These are phyloP conservation scores for Piscicola geometra DNA, from an alignment of 2,888 invertebrate species.

Conservation along the genomic window DNA sequence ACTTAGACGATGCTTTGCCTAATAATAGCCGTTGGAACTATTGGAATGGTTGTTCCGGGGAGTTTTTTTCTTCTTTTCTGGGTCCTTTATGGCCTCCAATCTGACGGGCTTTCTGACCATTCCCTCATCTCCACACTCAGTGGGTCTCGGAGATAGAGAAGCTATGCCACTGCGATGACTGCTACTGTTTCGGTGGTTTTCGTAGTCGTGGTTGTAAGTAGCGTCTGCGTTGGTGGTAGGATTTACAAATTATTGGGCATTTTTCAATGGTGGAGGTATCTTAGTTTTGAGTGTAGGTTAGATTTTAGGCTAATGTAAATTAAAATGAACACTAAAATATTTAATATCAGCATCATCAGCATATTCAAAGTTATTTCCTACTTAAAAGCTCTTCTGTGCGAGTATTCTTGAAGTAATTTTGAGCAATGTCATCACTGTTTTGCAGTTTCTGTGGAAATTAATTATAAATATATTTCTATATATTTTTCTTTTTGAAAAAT, in stretches of 20 bases:
- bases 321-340: too few species aligned
- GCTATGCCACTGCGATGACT: neutral
- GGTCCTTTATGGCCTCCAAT: constrained; percentile 21
- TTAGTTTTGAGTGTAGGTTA: too few species aligned
- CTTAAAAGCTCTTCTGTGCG: constrained; percentile 64
- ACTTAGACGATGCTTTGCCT: too few species aligned
- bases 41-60: neutral
- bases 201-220: constrained; percentile 9
- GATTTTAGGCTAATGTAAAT: too few species aligned
- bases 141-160: neutral
- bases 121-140: neutral
- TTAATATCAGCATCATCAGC: neutral
- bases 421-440: constrained; percentile 62
- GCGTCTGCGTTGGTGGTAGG: neutral
- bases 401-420: constrained; percentile 70
- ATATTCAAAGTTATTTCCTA: constrained; percentile 55
- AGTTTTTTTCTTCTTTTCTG: constrained; percentile 1
- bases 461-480: too few species aligned
- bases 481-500: too few species aligned
- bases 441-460: constrained; percentile 63
- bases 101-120: constrained; percentile 24
- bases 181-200: neutral
- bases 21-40: too few species aligned
- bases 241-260: too few species aligned
- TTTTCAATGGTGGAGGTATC: too few species aligned